Evolutionary conservation across 2,888 invertebrate species (phyloP).

Genomic region (Agriopis marginaria): DNA sequence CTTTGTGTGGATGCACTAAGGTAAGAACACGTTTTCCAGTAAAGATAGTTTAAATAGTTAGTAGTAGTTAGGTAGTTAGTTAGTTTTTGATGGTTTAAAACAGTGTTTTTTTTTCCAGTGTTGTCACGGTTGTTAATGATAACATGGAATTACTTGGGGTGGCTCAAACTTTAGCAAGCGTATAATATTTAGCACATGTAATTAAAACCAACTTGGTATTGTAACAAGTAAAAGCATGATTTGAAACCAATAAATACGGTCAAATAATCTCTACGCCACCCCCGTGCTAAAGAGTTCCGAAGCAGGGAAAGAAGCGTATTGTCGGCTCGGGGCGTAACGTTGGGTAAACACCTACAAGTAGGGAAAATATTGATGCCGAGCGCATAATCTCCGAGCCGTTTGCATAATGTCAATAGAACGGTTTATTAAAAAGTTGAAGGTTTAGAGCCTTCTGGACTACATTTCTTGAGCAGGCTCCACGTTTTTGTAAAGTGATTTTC

Average conservation of each 20-base stretch:
- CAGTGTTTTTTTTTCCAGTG: no score
- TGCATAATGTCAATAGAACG: constrained; percentile 53
- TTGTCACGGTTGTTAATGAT: no score
- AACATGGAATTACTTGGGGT: no score
- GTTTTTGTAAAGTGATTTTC: constrained; percentile 20
- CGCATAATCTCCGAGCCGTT: constrained; percentile 48
- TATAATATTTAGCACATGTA: no score
- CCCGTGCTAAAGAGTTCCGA: constrained; percentile 47
- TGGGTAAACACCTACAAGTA: constrained; percentile 61
- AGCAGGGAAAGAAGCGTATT: constrained; percentile 61
- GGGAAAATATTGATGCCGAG: constrained; percentile 48
- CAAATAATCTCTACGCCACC: constrained; percentile 47
- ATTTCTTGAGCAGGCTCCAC: constrained; percentile 1
- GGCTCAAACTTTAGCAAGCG: no score
- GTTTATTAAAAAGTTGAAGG: constrained; percentile 36
- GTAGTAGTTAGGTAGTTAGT: no score
- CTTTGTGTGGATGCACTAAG: no score
- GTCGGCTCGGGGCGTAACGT: constrained; percentile 57
- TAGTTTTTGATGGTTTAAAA: no score
- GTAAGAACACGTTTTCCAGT: no score
- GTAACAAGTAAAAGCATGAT: no score
- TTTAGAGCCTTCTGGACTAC: constrained; percentile 11
- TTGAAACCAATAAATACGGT: background rate
- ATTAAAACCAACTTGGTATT: no score
- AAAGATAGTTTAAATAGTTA: no score